Conservation (phyloP, 2,797 vertebrate genomes). For the Acrocephalus scirpaceus region DNA sequence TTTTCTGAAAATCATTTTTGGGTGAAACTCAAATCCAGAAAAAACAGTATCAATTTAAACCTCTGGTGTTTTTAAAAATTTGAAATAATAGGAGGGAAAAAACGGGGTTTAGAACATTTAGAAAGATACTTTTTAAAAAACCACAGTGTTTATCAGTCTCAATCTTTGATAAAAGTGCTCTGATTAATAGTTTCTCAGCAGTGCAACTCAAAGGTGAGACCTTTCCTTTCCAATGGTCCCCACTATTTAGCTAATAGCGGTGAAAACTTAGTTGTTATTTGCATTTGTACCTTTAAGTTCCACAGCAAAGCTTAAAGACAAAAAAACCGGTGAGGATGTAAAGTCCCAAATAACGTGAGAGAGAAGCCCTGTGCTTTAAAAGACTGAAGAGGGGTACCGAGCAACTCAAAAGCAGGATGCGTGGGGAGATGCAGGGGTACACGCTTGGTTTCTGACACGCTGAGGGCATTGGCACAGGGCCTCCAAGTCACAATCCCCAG, state of each 20-base stretch:
- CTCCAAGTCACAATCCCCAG: fast-evolving
- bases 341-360: not conserved
- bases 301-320: too few species aligned
- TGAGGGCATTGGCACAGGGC: not conserved
- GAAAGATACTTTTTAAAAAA: not conserved
- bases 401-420: too few species aligned
- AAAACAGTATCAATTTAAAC: not conserved
- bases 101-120: fast-evolving
- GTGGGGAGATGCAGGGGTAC: not conserved
- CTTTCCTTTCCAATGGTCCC: not conserved
- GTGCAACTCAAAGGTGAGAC: not conserved
- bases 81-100: not conserved
- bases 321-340: not conserved
- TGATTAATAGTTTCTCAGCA: not conserved
- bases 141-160: not conserved
- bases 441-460: not conserved
- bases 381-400: not conserved
- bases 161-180: not conserved
- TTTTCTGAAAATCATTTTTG: not conserved
- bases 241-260: not conserved
- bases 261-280: not conserved
- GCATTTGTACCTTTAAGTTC: not conserved
- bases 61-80: not conserved
- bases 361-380: not conserved
- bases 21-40: not conserved